Conservation (phyloP, 2,888 invertebrate species). For the Patella caerulea region DNA sequence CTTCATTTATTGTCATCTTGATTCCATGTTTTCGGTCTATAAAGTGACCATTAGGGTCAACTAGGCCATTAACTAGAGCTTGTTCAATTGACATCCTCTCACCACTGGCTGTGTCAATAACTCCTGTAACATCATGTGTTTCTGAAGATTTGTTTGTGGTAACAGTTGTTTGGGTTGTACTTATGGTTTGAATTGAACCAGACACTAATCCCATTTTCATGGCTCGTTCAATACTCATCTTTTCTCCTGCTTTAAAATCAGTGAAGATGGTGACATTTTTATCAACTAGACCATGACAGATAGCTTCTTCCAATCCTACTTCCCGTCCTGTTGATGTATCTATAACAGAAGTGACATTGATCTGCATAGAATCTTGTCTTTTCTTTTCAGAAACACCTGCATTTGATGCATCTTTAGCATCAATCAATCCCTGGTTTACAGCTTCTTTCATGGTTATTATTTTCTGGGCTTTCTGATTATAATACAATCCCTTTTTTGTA, state of each 20-base stretch:
- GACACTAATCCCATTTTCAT: constrained; percentile 82
- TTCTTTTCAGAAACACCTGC: constrained; percentile 42
- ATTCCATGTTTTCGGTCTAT: constrained; percentile 85
- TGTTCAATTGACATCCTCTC: constrained; percentile 84
- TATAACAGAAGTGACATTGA: constrained; percentile 75
- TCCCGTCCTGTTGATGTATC: constrained; percentile 85
- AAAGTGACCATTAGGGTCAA: constrained; percentile 81
- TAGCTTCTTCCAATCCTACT: constrained; percentile 86
- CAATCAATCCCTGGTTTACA: constrained; percentile 52
- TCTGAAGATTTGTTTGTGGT: constrained; percentile 49
- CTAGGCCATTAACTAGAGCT: constrained; percentile 86
- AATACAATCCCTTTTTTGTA: constrained; percentile 75
- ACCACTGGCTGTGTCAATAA: constrained; percentile 86
- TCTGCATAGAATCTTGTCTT: constrained; percentile 48
- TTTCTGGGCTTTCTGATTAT: constrained; percentile 84
- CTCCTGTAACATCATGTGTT: constrained; percentile 55
- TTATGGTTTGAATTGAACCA: constrained; percentile 82
- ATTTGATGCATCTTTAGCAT: constrained; percentile 43
- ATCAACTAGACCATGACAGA: constrained; percentile 84
- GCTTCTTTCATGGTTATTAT: constrained; percentile 86
- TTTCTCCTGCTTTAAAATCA: constrained; percentile 82
- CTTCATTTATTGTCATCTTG: constrained; percentile 87
- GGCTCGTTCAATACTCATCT: constrained; percentile 86
- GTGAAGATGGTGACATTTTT: constrained; percentile 87
- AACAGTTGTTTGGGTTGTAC: constrained; percentile 50